phyloP scores from a whole-genome alignment of 2,888 invertebrate species.

The Trisateles emortualis region DNA sequence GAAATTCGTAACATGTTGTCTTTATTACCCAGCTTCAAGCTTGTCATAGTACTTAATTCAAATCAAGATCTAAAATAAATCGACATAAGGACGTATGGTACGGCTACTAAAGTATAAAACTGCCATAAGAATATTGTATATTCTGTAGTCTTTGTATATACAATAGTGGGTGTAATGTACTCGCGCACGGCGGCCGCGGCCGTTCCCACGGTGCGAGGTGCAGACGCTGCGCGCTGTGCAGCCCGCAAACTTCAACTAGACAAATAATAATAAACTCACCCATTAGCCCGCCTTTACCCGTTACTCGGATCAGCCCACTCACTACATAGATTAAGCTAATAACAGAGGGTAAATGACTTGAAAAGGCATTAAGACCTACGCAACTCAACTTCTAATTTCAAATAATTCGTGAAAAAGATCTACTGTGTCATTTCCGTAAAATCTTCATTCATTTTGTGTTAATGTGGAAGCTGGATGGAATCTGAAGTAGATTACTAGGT shows the following conservation, averaged over 20 bases:
- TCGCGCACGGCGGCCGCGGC: neutral
- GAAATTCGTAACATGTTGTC: too few relatives aligned
- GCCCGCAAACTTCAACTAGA: constrained; percentile 38
- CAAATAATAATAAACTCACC: constrained; percentile 50
- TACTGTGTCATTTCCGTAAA: too few relatives aligned
- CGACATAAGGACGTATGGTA: too few relatives aligned
- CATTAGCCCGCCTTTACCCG: constrained; percentile 34
- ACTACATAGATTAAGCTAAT: constrained; percentile 19
- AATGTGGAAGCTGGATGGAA: too few relatives aligned
- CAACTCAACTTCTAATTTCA: constrained; percentile 12
- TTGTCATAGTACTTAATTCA: too few relatives aligned
- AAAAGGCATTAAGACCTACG: neutral
- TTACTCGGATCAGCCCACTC: constrained; percentile 7
- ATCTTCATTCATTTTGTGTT: constrained; percentile 5
- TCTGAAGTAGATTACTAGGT: too few relatives aligned
- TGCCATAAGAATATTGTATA: too few relatives aligned
- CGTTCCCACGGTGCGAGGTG: constrained; percentile 42
- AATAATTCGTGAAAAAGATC: too few relatives aligned
- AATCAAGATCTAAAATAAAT: too few relatives aligned
- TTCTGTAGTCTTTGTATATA: neutral
- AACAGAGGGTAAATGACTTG: constrained; percentile 2
- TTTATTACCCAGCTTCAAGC: too few relatives aligned
- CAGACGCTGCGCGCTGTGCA: constrained; percentile 16
- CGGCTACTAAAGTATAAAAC: too few relatives aligned
- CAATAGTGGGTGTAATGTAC: neutral